A percentile compares a stretch with the other conserved stretches of the same genome.
Evolutionary conservation across 1,140 invertebrate species (phyloP).

Genomic region (Trypoxylus dichotomus): DNA sequence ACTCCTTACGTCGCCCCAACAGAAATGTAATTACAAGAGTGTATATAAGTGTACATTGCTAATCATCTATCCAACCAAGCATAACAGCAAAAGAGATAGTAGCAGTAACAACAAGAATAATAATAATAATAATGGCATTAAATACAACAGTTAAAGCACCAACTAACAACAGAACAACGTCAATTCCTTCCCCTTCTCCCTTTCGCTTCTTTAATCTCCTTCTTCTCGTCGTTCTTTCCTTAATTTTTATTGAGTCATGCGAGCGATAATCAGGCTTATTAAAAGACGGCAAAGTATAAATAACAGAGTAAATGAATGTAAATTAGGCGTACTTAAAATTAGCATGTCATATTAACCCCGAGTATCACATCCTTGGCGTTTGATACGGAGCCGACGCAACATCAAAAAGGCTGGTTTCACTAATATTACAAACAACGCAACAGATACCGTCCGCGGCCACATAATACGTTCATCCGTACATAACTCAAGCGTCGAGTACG

Average conservation of each 20-base stretch:
- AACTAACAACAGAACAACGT: not conserved
- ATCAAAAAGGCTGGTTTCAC: constrained; percentile 28
- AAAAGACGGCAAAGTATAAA: constrained; percentile 39
- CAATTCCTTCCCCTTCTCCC: not conserved
- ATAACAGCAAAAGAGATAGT: not conserved
- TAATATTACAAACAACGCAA: not conserved
- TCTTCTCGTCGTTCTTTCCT: not conserved
- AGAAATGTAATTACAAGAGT: too few species aligned
- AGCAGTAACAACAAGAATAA: not conserved
- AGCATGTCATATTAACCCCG: constrained; percentile 43
- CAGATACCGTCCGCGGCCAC: not conserved
- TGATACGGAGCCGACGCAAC: constrained; percentile 38
- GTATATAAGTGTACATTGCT: not conserved
- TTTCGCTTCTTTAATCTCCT: not conserved
- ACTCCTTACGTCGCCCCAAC: not conserved
- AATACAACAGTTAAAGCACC: not conserved
- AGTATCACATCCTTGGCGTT: constrained; percentile 40
- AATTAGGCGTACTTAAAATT: constrained; percentile 44
- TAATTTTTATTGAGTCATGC: constrained; percentile 32
- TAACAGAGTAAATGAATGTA: constrained; percentile 41
- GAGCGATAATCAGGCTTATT: constrained; percentile 34
- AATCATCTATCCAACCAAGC: not conserved
- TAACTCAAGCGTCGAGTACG: not conserved
- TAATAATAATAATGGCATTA: not conserved
- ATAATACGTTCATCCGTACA: not conserved